Percentiles rank a stretch among this genome's conserved stretches.
Evolutionary conservation across 2,888 invertebrate species (phyloP).

Genomic region (Drosophila barbarae): DNA sequence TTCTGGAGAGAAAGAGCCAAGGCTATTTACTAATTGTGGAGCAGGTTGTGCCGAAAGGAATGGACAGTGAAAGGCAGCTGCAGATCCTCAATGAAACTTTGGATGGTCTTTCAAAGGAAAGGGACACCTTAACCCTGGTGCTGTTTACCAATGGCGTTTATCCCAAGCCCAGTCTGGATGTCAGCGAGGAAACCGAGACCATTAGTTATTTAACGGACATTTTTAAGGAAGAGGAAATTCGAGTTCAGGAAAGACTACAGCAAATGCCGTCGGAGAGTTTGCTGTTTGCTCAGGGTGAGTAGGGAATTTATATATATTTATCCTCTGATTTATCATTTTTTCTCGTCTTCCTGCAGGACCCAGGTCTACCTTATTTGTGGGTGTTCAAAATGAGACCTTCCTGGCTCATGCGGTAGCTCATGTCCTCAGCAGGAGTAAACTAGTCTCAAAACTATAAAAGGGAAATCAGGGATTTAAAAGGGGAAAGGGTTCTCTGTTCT

Average conservation of each 20-base stretch:
- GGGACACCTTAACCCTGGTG: slow-evolving; percentile 54
- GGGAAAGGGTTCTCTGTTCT: not conserved
- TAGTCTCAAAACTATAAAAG: not conserved
- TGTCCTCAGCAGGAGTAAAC: slow-evolving; percentile 83
- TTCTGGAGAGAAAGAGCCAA: slow-evolving; percentile 83
- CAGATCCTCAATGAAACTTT: slow-evolving; percentile 89
- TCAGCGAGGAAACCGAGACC: slow-evolving; percentile 49
- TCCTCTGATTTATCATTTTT: not conserved
- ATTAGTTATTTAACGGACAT: slow-evolving; percentile 29
- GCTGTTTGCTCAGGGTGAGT: slow-evolving; percentile 61
- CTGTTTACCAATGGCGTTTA: slow-evolving; percentile 54
- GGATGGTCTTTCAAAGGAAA: slow-evolving; percentile 20
- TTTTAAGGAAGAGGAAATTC: slow-evolving; percentile 4
- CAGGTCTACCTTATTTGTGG: slow-evolving; percentile 90
- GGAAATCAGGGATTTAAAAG: not conserved
- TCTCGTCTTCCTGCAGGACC: slow-evolving; percentile 83
- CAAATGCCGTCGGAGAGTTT: slow-evolving; percentile 58
- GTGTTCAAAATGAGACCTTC: slow-evolving; percentile 92
- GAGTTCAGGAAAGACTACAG: slow-evolving; percentile 35
- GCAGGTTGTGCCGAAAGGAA: slow-evolving; percentile 88
- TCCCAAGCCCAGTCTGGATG: slow-evolving; percentile 40
- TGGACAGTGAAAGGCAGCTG: slow-evolving; percentile 86
- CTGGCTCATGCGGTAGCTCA: slow-evolving; percentile 90
- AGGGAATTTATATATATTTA: too few relatives aligned
- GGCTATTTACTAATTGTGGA: slow-evolving; percentile 89